These are phyloP conservation scores for Lacerta bilineata DNA, from an alignment of 2,797 vertebrate species.

Conservation along the genomic window DNA sequence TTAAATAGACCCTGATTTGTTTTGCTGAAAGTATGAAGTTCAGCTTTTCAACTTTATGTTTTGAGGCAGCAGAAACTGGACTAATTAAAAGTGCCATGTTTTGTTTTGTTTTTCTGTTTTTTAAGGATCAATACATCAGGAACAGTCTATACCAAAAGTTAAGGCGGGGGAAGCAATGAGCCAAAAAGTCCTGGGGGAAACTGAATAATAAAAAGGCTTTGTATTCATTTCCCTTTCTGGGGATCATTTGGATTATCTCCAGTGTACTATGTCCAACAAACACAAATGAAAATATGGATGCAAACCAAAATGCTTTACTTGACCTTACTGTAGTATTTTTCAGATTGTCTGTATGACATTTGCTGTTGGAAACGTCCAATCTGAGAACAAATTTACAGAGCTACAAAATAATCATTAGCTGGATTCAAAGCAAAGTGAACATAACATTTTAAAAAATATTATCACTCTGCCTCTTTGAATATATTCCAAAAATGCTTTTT, in stretches of 20 bases:
- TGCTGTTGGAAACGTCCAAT: neutral
- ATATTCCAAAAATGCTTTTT: neutral
- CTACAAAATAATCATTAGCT: neutral
- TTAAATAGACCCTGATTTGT: neutral
- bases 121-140: neutral
- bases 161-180: neutral
- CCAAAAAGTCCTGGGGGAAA: neutral
- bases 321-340: neutral
- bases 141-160: neutral
- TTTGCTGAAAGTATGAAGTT: neutral
- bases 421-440: neutral
- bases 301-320: neutral
- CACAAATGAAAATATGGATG: neutral
- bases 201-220: neutral
- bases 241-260: neutral
- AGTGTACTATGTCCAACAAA: neutral
- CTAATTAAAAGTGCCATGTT: neutral
- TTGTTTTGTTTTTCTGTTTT: neutral
- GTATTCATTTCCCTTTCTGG: neutral
- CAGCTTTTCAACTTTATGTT: neutral
- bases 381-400: conserved; percentile 11
- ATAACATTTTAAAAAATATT: neutral
- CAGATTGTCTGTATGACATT: neutral
- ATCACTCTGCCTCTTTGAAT: neutral
- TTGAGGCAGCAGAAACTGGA: neutral